These are phyloP conservation scores for Sphaerodactylus townsendi DNA, from an alignment of 2,113 vertebrate genomes.

Conservation along the genomic window DNA sequence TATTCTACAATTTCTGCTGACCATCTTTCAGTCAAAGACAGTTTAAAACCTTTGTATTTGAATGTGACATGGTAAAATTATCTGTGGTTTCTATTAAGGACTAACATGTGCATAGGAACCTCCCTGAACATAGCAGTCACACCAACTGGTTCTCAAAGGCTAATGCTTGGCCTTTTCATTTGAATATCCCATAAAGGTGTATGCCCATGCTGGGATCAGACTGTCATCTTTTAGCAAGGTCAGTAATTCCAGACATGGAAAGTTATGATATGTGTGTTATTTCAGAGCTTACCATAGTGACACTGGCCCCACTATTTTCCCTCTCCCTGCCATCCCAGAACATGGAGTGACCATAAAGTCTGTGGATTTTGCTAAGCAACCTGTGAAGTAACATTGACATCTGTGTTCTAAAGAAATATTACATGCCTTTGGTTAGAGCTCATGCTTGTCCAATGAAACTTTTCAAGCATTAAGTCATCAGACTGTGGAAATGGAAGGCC, in stretches of 20 bases:
- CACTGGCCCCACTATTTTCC: background rate
- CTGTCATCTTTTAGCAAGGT: too few species aligned
- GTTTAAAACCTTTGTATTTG: background rate
- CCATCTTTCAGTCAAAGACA: background rate
- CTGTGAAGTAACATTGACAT: background rate
- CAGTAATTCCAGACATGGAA: background rate
- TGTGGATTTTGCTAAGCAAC: constrained; percentile 1
- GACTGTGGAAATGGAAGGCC: background rate
- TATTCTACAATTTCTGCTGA: background rate
- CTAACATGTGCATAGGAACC: background rate
- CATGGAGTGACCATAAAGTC: background rate
- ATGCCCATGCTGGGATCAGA: background rate
- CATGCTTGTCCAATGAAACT: background rate
- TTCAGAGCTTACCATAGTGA: background rate
- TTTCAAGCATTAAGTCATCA: background rate
- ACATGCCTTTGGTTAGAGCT: background rate
- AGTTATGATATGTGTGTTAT: background rate
- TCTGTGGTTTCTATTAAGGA: background rate
- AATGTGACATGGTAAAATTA: background rate
- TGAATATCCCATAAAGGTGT: background rate
- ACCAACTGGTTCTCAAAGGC: background rate
- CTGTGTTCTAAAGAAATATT: background rate
- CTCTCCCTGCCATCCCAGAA: background rate
- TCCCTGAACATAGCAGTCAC: background rate
- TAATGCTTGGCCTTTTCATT: background rate